Evolutionary conservation across 2,888 invertebrate genomes (phyloP).

Genomic region (Aphidoletes aphidimyza): DNA sequence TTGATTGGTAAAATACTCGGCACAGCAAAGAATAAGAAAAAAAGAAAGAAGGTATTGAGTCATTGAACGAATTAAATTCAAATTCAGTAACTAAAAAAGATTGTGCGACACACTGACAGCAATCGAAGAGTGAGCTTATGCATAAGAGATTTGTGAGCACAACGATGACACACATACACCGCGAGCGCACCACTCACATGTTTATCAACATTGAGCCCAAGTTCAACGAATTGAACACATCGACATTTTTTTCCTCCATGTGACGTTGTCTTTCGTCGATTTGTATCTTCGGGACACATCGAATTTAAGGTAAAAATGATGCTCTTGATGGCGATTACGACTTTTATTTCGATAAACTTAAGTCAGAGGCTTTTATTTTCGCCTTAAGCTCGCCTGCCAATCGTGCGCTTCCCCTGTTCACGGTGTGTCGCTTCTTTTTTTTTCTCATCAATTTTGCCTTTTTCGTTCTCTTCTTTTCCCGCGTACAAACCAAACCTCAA

Average conservation of each 20-base stretch:
- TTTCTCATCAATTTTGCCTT: background rate
- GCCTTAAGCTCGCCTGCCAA: too few species aligned
- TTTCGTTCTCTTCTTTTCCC: background rate
- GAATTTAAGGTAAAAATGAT: background rate
- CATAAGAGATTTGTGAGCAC: too few species aligned
- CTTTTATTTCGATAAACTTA: background rate
- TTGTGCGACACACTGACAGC: background rate
- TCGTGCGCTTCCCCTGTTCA: too few species aligned
- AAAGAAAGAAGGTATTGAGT: background rate
- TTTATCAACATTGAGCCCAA: too few species aligned
- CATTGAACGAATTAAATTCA: conserved; percentile 9
- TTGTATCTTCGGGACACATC: background rate
- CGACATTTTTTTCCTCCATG: background rate
- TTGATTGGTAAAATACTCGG: background rate
- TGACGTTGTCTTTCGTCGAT: background rate
- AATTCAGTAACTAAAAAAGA: conserved; percentile 16
- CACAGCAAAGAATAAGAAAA: background rate
- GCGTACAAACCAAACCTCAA: too few species aligned
- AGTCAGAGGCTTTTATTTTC: background rate
- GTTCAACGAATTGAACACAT: background rate
- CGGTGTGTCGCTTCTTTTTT: background rate
- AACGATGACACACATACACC: too few species aligned
- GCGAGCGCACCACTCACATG: too few species aligned
- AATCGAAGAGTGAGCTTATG: too few species aligned
- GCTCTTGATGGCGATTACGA: background rate